Evolutionary conservation across 2,888 invertebrate genomes (phyloP), one percentile per base, ranked within the genome.

Genomic region (Protonemura montana): DNA sequence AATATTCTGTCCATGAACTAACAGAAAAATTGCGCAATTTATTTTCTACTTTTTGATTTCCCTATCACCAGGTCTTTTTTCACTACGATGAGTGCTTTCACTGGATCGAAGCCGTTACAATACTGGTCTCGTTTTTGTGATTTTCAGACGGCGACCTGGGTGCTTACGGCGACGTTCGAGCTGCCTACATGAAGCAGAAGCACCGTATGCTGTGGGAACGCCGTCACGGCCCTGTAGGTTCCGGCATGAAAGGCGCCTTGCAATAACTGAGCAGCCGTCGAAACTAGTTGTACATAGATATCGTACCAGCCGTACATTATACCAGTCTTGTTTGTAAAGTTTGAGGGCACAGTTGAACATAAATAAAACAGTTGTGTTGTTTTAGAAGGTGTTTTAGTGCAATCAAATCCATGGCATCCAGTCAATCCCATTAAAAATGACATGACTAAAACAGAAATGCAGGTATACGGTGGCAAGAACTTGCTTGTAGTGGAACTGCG

Each of bases 161-260:
- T 80, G 94, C 92, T 0, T 94, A 94, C 89, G 94, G 93, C 28
- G 94, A 95, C 90, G 97, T 96, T 7, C 93, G 93, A 89, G 93
- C 93, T 87, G 96, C 96, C 0, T 98, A 95, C 90, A 98, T 99
- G 98, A 99, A 99, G 92, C 99, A 99, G 91, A 99, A 99, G 91
- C 99, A 99, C 92, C 96, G 99, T 88, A 93, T 99, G 94, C 93
- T 99, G 89, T 99, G 98, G 98, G 99, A 99, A 92, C 95, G 98
- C 90, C 95, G 98, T 88, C 95, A 99, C 89, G 98, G 98, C 7
- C 94, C 95, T 21, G 94, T 96, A 82, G 95, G 95, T 88, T 91
- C 92, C 87, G 95, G 95, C 87, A 94, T 93, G 93, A 94, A 93
- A 88, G 88, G 30, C 3, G 59, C 16, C 13, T 3, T 21, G 59